A percentile compares a stretch with the other conserved stretches of the same genome.
Conservation (phyloP, 2,797 vertebrate genomes). For the Anguilla megastoma region DNA sequence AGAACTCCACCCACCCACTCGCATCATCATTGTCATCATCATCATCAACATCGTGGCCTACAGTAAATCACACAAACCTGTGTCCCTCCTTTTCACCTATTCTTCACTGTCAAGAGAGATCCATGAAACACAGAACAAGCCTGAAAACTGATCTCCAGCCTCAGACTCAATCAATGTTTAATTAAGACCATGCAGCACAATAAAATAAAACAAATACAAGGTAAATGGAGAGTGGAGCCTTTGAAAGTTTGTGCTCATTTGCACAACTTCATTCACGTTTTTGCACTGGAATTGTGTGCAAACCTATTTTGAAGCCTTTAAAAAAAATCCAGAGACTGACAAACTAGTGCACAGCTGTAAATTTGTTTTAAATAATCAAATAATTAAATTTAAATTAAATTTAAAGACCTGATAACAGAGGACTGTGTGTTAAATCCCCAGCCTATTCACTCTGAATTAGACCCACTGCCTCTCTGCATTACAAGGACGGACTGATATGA, state of each 20-base stretch:
- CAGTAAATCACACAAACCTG: no score
- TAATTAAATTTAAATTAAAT: not conserved
- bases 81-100: not conserved
- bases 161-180: slow-evolving; percentile 37
- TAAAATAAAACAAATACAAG: slow-evolving; percentile 15
- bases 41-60: not conserved
- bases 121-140: not conserved
- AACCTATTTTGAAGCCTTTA: not conserved
- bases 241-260: slow-evolving; percentile 19
- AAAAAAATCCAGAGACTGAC: not conserved
- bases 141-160: slow-evolving; percentile 12
- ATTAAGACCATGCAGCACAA: slow-evolving; percentile 39
- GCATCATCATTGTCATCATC: not conserved
- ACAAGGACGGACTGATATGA: not conserved
- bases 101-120: not conserved
- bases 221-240: slow-evolving; percentile 17
- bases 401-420: not conserved
- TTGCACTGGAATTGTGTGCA: not conserved
- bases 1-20: not conserved
- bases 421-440: not conserved
- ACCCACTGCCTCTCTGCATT: not conserved
- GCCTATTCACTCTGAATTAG: not conserved
- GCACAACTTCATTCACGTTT: not conserved
- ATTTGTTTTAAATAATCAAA: not conserved
- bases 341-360: not conserved